These are phyloP conservation scores for Polyommatus iphigenia DNA, from an alignment of 2,888 invertebrate genomes.

Conservation along the genomic window DNA sequence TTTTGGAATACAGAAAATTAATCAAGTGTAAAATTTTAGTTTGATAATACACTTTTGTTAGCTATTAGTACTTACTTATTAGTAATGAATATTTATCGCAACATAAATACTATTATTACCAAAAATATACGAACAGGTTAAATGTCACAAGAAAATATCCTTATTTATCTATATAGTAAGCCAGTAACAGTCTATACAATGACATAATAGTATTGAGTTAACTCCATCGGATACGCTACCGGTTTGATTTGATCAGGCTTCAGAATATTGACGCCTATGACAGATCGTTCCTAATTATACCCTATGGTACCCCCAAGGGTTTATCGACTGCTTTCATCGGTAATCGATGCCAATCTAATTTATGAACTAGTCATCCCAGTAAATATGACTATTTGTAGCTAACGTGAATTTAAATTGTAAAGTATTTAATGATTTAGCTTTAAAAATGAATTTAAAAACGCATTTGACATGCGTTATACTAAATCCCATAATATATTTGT, in stretches of 20 bases:
- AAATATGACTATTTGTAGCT: not conserved
- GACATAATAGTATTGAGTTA: not conserved
- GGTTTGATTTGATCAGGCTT: constrained; percentile 35
- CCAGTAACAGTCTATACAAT: not conserved
- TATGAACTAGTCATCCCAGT: not conserved
- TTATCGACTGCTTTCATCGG: constrained; percentile 6
- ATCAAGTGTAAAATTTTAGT: not conserved
- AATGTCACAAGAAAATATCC: too few relatives aligned
- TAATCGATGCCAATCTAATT: not conserved
- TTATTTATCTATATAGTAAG: not conserved
- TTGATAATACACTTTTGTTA: not conserved
- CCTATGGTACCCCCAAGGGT: constrained; percentile 15
- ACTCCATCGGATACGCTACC: not conserved
- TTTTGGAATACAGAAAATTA: not conserved
- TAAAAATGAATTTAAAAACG: too few relatives aligned
- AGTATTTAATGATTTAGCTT: too few relatives aligned
- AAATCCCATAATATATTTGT: too few relatives aligned
- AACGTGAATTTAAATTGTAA: not conserved
- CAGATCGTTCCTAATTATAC: constrained; percentile 21
- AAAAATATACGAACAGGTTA: too few relatives aligned
- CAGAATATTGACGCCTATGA: constrained; percentile 7
- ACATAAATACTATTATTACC: too few relatives aligned
- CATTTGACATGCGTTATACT: too few relatives aligned
- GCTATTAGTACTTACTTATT: too few relatives aligned
- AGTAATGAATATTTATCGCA: too few relatives aligned